These are phyloP conservation scores for Notothenia coriiceps DNA, from an alignment of 2,113 vertebrate species.

Conservation along the genomic window DNA sequence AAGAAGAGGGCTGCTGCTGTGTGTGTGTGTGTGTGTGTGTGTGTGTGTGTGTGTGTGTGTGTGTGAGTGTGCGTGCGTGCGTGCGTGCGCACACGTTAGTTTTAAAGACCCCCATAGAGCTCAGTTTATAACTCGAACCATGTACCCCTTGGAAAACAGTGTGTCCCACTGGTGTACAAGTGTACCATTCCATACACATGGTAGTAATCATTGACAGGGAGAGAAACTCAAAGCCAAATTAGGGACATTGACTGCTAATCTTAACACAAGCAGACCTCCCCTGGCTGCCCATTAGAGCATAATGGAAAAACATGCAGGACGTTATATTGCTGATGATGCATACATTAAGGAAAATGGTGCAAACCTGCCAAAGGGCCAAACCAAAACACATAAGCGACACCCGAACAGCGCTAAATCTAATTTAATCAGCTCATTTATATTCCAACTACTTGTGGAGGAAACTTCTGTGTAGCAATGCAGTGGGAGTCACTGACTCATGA, in stretches of 20 bases:
- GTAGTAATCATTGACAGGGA: conserved; percentile 57
- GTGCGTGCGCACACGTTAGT: too few species aligned
- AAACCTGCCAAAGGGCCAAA: conserved; percentile 12
- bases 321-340: conserved; percentile 38
- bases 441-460: not conserved
- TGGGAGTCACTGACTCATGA: too few species aligned
- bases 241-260: conserved; percentile 34
- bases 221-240: conserved; percentile 4
- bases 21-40: too few species aligned
- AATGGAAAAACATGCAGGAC: conserved; percentile 32
- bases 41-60: too few species aligned
- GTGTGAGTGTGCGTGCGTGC: too few species aligned
- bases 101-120: too few species aligned
- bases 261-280: conserved; percentile 15
- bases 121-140: too few species aligned
- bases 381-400: conserved; percentile 16
- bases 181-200: not conserved
- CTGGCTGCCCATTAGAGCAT: conserved; percentile 13
- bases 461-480: too few species aligned
- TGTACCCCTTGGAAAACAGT: not conserved
- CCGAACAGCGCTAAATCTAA: not conserved
- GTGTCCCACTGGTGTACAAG: not conserved
- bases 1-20: too few species aligned
- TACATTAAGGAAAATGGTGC: conserved; percentile 14
- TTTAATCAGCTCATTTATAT: conserved; percentile 50